phyloP scores from a whole-genome alignment of 30 jellyfish, hydroid and myxozoan genomes.

The Aurelia sp. region DNA sequence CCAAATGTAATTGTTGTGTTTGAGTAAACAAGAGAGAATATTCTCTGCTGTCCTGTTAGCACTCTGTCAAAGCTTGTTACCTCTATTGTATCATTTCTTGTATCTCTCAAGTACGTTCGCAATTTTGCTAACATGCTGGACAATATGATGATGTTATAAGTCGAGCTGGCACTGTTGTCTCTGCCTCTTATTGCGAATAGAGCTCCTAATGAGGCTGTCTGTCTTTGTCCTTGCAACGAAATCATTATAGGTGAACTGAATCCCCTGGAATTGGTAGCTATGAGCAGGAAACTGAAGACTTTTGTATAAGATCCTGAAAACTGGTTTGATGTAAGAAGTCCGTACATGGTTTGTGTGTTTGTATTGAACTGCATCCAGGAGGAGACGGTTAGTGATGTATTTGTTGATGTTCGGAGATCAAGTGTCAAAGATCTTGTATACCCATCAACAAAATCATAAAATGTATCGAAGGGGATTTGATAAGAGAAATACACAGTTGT shows the following conservation, averaged over 20 bases:
- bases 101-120: conserved; percentile 49
- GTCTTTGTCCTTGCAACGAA: conserved; percentile 25
- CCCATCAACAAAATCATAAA: conserved; percentile 80
- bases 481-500: conserved; percentile 38
- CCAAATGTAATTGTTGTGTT: conserved; percentile 40
- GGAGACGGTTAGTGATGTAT: conserved; percentile 25
- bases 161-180: conserved; percentile 59
- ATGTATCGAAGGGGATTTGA: conserved; percentile 69
- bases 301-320: conserved; percentile 9
- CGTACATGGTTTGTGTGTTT: conserved; percentile 68
- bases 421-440: conserved; percentile 60
- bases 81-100: conserved; percentile 29
- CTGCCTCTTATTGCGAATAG: conserved; percentile 40
- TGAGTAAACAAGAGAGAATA: conserved; percentile 56
- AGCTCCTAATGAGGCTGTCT: conserved; percentile 35
- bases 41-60: conserved; percentile 33
- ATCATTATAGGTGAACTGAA: conserved; percentile 26
- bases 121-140: conserved; percentile 17
- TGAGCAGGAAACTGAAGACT: conserved; percentile 19
- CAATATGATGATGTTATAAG: conserved; percentile 22
- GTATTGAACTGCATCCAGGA: conserved; percentile 86
- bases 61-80: conserved; percentile 53
- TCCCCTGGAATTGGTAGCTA: conserved; percentile 59
- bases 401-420: conserved; percentile 46
- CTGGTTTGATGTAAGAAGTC: conserved; percentile 34